Evolutionary conservation across 2,888 invertebrate species (phyloP).

Genomic region (Abrostola tripartita): DNA sequence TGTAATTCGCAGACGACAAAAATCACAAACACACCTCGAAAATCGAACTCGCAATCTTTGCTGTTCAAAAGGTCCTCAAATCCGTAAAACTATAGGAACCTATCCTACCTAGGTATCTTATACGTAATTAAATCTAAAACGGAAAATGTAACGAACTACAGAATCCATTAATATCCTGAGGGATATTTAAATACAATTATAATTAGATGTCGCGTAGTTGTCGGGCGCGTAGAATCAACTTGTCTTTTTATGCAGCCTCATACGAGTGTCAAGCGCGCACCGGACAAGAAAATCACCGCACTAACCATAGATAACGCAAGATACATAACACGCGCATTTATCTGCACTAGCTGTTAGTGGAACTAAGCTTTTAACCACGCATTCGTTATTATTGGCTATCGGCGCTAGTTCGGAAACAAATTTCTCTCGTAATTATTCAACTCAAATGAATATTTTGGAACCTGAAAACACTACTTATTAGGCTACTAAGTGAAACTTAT

Average conservation of each 20-base stretch:
- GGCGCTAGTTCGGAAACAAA: too few species aligned
- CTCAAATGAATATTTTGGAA: too few species aligned
- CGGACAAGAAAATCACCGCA: slow-evolving; percentile 49
- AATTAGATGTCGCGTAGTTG: slow-evolving; percentile 42
- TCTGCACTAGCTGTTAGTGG: slow-evolving; percentile 41
- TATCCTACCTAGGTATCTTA: too few species aligned
- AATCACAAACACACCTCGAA: too few species aligned
- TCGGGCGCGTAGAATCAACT: slow-evolving; percentile 41
- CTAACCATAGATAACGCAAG: slow-evolving; percentile 28
- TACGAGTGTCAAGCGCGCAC: slow-evolving; percentile 40
- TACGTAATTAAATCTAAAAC: slow-evolving; percentile 3
- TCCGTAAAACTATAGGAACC: too few species aligned
- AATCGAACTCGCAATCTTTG: too few species aligned
- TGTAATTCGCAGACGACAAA: too few species aligned
- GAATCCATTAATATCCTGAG: slow-evolving; percentile 33
- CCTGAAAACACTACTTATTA: too few species aligned
- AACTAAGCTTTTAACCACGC: slow-evolving; percentile 35
- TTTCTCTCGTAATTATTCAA: too few species aligned
- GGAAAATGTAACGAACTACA: slow-evolving; percentile 29
- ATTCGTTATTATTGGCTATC: slow-evolving; percentile 5
- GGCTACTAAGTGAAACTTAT: too few species aligned
- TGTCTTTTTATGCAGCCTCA: slow-evolving; percentile 34
- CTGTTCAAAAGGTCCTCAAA: too few species aligned
- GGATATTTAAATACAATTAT: slow-evolving; percentile 52
- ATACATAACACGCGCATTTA: slow-evolving; percentile 44